Base-by-base conservation (phyloP, 2,113 vertebrate genomes). In the Apteryx owenii region DNA sequence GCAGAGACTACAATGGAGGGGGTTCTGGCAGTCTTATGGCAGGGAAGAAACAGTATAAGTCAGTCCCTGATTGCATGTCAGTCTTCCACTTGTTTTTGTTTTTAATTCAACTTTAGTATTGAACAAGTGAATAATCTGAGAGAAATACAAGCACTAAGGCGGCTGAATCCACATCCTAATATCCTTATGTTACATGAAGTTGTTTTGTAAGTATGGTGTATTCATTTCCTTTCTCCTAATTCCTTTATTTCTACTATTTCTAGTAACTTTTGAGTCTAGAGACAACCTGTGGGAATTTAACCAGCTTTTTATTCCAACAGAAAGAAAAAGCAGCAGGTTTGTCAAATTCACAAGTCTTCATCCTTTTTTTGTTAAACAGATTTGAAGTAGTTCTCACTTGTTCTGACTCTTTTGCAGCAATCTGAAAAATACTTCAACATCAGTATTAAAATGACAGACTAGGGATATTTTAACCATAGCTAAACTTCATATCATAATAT, bases 101-200 rank as follows among this genome's bases (percentile, higher is more conserved):
- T 94, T 79, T 42, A 56, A 92, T 86, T 81, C 18, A 51, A 29
- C 18, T 46, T 85, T 29, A 98, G 97, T 80, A 73, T 97, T 23
- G 98, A 99, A 72, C 98, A 99, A 80, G 98, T 98, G 78, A 98
- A 98, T 94, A 98, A 73, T 66, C 96, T 98, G 28, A 97, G 97
- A 46, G 98, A 99, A 96, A 94, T 98, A 36, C 97, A 98, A 97
- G 98, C 97, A 0, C 96, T 98, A 93, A 98, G 98, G 81, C 97
- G 95, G 62, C 97, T 98, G 82, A 98, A 96, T 72, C 98, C 95
- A 4, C 98, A 98, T 93, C 98, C 97, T 29, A 97, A 98, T 97
- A 97, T 98, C 69, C 93, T 99, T n/a, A 96, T 46, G 16, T 79
- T 98, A 89, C 97, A 98, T 68, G 92, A 98, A 89, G 94, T 98